Conservation (phyloP, 2,113 vertebrate genomes). For the Melanotaenia duboulayi region DNA sequence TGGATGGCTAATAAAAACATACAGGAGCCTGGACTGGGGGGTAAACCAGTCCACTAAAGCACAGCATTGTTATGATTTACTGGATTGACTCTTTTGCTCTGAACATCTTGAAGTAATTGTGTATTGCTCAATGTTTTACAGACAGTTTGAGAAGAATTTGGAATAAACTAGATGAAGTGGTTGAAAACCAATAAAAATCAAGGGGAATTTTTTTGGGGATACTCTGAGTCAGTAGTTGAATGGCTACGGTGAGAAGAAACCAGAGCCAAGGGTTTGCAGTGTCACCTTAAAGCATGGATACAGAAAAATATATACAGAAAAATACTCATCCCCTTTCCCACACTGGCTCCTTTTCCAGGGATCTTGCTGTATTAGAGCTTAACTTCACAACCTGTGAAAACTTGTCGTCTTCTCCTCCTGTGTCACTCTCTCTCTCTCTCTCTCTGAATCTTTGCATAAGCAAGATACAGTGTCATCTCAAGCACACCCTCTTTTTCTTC, state of each 20-base stretch:
- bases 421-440: neutral
- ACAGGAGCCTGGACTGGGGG: slow-evolving; percentile 13
- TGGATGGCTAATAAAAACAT: neutral
- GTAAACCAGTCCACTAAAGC: slow-evolving; percentile 28
- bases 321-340: neutral
- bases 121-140: slow-evolving; percentile 66
- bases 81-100: slow-evolving; percentile 32
- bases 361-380: slow-evolving; percentile 4
- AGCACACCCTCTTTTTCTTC: slow-evolving; percentile 36
- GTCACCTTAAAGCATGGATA: slow-evolving; percentile 58
- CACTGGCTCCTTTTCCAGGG: slow-evolving; percentile 25
- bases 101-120: slow-evolving; percentile 73
- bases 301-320: no score
- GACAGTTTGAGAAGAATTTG: slow-evolving; percentile 57
- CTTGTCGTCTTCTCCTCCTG: neutral
- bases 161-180: slow-evolving; percentile 49
- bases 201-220: slow-evolving; percentile 70
- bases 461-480: neutral
- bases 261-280: slow-evolving; percentile 58
- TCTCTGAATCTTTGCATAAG: neutral
- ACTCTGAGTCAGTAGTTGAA: slow-evolving; percentile 70
- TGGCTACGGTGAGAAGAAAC: slow-evolving; percentile 58
- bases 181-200: slow-evolving; percentile 58
- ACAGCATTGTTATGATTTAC: slow-evolving; percentile 27
- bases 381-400: slow-evolving; percentile 8